phyloP scores from a whole-genome alignment of 2,113 vertebrate genomes.

The Macquaria australasica region DNA sequence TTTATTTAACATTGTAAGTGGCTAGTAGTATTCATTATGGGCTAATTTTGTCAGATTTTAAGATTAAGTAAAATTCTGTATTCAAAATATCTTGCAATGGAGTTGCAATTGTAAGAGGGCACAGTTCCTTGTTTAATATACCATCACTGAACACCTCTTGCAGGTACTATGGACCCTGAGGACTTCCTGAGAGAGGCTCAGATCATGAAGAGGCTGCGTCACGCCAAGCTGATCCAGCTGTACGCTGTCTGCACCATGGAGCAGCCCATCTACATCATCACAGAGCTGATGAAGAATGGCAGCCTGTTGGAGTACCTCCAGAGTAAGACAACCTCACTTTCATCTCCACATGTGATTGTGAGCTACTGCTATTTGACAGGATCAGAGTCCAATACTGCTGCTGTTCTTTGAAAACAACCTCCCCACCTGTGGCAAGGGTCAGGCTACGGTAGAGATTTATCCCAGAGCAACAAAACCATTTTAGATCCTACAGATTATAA shows the following conservation, averaged over 20 bases:
- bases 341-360: background rate
- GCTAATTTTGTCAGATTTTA: too few species aligned
- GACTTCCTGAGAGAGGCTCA: slow-evolving; percentile 97
- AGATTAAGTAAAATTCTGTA: too few species aligned
- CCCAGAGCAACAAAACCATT: background rate
- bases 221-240: slow-evolving; percentile 96
- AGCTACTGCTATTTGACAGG: background rate
- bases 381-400: slow-evolving; percentile 22
- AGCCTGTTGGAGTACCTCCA: slow-evolving; percentile 94
- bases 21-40: too few species aligned
- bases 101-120: too few species aligned
- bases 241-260: slow-evolving; percentile 96
- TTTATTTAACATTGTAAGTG: too few species aligned
- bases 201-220: slow-evolving; percentile 95
- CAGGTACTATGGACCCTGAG: slow-evolving; percentile 93
- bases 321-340: slow-evolving; percentile 84
- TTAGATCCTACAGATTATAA: background rate
- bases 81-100: too few species aligned
- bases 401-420: background rate
- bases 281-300: slow-evolving; percentile 96
- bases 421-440: background rate
- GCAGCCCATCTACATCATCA: slow-evolving; percentile 98
- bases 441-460: background rate
- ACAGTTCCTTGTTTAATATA: background rate
- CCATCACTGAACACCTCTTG: slow-evolving; percentile 9